A percentile compares a stretch with the other conserved stretches of the same genome.
Evolutionary conservation across 2,113 vertebrate genomes (phyloP).

Genomic region (Glareola pratincola): DNA sequence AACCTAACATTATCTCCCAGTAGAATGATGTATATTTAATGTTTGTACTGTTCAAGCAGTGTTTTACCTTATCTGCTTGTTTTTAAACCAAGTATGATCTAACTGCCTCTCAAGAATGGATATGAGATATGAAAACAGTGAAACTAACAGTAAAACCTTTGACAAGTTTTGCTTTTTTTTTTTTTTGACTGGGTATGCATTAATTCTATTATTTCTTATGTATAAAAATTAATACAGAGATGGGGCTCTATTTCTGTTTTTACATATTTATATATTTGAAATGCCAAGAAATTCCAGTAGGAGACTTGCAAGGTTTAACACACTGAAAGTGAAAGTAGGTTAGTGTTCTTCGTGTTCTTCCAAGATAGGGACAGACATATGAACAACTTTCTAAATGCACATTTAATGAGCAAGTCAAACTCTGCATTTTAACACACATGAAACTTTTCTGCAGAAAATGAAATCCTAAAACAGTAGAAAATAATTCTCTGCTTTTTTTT

Average conservation of each 20-base stretch:
- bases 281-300: neutral
- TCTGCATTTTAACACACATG: neutral
- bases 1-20: neutral
- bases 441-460: neutral
- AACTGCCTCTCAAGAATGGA: neutral
- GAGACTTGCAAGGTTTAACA: neutral
- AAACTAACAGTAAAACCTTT: neutral
- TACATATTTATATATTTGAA: neutral
- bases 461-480: neutral
- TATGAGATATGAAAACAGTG: neutral
- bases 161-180: neutral
- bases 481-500: neutral
- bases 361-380: neutral
- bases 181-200: neutral
- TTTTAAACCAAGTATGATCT: neutral
- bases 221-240: neutral
- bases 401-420: neutral
- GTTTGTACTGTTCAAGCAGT: neutral
- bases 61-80: neutral
- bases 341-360: neutral
- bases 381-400: neutral
- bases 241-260: neutral
- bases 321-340: neutral
- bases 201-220: neutral
- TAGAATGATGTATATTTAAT: neutral